A percentile compares a stretch with the other conserved stretches of the same genome.
These are phyloP conservation scores for Cynopterus brachyotis DNA, from an alignment of 2,113 vertebrate species.

Conservation along the genomic window DNA sequence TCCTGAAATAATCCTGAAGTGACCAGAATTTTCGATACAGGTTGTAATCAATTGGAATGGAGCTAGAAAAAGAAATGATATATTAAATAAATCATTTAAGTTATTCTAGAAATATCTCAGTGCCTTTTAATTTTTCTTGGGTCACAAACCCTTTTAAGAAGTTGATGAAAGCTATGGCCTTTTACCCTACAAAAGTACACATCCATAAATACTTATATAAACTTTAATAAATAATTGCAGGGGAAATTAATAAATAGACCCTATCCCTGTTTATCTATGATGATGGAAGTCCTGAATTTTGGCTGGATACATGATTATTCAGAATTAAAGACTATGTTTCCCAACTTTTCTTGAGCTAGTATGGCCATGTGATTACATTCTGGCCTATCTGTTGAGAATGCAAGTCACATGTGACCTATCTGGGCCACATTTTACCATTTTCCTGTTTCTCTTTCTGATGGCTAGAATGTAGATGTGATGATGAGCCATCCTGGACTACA, in stretches of 20 bases:
- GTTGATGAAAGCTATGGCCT: background rate
- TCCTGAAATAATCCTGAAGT: slow-evolving; percentile 98
- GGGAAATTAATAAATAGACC: background rate
- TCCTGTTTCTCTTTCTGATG: background rate
- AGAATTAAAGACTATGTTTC: background rate
- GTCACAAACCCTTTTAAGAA: background rate
- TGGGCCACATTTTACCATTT: background rate
- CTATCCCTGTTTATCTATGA: background rate
- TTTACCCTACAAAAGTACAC: background rate
- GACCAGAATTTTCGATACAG: slow-evolving; percentile 99
- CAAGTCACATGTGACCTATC: background rate
- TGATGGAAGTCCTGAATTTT: background rate
- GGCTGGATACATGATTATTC: background rate
- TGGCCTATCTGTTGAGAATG: background rate
- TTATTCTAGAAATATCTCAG: background rate
- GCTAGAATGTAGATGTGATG: background rate
- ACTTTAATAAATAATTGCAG: slow-evolving; percentile 8
- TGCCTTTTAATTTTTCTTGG: background rate
- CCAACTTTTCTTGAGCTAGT: background rate
- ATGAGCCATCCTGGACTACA: background rate
- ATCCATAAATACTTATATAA: slow-evolving; percentile 2
- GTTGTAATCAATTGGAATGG: slow-evolving; percentile 99
- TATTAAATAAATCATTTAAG: slow-evolving; percentile 19
- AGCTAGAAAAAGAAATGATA: slow-evolving; percentile 82
- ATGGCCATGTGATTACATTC: background rate